Evolutionary conservation across 2,888 invertebrate species (phyloP).

Genomic region (Lamellibrachia columna): DNA sequence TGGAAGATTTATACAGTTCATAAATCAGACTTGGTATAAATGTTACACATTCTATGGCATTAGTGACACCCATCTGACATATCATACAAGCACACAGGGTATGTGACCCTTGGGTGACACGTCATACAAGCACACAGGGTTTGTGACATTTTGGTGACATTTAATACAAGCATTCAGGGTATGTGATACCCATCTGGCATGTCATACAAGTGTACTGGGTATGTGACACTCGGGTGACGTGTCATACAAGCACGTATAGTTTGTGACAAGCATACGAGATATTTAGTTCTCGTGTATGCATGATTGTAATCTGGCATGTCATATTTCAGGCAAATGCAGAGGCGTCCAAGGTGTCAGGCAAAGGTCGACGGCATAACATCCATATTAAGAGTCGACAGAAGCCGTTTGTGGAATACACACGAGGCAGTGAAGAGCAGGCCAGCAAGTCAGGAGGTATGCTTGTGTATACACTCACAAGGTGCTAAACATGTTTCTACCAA

Average conservation of each 20-base stretch:
- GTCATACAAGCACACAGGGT: neutral
- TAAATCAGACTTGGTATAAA: too few relatives aligned
- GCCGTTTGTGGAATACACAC: constrained; percentile 82
- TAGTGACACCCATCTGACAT: neutral
- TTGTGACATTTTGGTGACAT: neutral
- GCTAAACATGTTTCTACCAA: neutral
- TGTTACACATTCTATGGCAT: too few relatives aligned
- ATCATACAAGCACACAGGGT: neutral
- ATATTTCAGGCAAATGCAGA: constrained; percentile 67
- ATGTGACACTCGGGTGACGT: neutral
- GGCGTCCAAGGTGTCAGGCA: constrained; percentile 56
- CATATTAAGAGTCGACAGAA: constrained; percentile 66
- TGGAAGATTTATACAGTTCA: too few relatives aligned
- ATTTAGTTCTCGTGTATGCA: neutral
- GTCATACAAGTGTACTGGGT: neutral
- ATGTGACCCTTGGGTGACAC: neutral
- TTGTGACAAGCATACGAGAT: neutral
- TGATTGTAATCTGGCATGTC: neutral
- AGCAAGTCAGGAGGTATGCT: neutral
- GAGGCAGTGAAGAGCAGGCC: constrained; percentile 65
- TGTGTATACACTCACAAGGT: neutral
- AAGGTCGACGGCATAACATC: constrained; percentile 56
- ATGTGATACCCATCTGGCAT: neutral
- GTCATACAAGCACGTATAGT: neutral
- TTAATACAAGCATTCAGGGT: neutral